Percentiles rank a stretch among this genome's conserved stretches.
Conservation (phyloP, 2,888 invertebrate genomes). For the Anoplius nigerrimus region DNA sequence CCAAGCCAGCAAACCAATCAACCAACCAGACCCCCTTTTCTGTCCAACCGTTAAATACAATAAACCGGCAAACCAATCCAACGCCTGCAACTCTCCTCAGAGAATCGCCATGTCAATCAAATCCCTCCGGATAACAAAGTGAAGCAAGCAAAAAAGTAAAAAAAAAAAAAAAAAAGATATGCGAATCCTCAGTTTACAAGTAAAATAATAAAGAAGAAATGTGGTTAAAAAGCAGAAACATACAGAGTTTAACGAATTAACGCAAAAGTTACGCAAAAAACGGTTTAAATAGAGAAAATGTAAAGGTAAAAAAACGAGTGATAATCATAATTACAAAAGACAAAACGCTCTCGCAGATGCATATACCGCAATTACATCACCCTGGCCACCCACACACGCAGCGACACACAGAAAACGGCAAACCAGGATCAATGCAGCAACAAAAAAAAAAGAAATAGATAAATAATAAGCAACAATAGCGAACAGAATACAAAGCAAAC, state of each 20-base stretch:
- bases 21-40: neutral
- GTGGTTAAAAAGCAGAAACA: too few species aligned
- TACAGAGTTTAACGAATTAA: too few species aligned
- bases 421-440: constrained; percentile 19
- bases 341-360: neutral
- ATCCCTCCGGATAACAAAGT: neutral
- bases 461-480: constrained; percentile 3
- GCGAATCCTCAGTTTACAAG: neutral
- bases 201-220: too few species aligned
- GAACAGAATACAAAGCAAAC: constrained; percentile 40
- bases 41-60: neutral
- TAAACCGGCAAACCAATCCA: constrained; percentile 5
- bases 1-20: too few species aligned
- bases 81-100: constrained; percentile 22
- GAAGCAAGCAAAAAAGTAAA: constrained; percentile 20
- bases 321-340: constrained; percentile 21
- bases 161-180: constrained; percentile 10
- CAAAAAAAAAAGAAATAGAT: constrained; percentile 16
- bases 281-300: neutral
- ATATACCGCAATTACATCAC: too few species aligned
- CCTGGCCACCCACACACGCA: constrained; percentile 12
- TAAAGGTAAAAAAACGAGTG: constrained; percentile 11
- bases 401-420: constrained; percentile 25
- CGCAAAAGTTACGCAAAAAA: too few species aligned
- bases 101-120: constrained; percentile 37